Evolutionary conservation across 2,797 vertebrate species (phyloP).

Genomic region (Micromesistius poutassou): DNA sequence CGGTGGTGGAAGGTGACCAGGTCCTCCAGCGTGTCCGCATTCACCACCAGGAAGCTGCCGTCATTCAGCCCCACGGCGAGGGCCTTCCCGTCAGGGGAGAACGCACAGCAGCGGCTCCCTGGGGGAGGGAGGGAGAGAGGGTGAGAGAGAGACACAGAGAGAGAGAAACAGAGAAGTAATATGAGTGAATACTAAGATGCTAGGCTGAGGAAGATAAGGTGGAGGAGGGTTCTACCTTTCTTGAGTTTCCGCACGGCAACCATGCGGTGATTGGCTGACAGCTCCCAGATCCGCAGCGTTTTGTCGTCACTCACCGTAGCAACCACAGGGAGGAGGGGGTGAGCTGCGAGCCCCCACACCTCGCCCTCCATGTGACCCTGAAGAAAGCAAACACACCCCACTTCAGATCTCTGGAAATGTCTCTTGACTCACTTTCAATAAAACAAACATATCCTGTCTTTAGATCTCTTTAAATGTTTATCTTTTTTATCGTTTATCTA

Average conservation of each 20-base stretch:
- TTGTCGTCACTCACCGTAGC: constrained; percentile 95
- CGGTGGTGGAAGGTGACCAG: constrained; percentile 98
- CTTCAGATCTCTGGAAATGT: no score
- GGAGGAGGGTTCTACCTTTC: constrained; percentile 74
- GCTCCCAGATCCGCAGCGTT: constrained; percentile 94
- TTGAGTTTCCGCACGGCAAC: constrained; percentile 95
- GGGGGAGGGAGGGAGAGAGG: neutral
- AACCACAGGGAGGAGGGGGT: constrained; percentile 92
- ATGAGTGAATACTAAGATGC: neutral
- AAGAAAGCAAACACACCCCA: neutral
- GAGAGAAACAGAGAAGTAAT: no score
- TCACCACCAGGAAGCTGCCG: constrained; percentile 95
- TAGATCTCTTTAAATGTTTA: no score
- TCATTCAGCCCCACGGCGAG: constrained; percentile 93
- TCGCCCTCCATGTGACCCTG: constrained; percentile 98
- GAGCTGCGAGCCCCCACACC: constrained; percentile 92
- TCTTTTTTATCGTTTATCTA: no score
- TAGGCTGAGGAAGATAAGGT: neutral
- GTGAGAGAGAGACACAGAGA: no score
- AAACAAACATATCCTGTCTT: no score
- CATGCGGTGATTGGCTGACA: constrained; percentile 94
- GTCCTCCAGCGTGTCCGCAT: constrained; percentile 94
- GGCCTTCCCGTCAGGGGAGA: constrained; percentile 95
- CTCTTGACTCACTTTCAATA: no score
- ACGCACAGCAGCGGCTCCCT: constrained; percentile 95